These are phyloP conservation scores for Thryonomys swinderianus DNA, from an alignment of 2,113 vertebrate species.

Conservation along the genomic window DNA sequence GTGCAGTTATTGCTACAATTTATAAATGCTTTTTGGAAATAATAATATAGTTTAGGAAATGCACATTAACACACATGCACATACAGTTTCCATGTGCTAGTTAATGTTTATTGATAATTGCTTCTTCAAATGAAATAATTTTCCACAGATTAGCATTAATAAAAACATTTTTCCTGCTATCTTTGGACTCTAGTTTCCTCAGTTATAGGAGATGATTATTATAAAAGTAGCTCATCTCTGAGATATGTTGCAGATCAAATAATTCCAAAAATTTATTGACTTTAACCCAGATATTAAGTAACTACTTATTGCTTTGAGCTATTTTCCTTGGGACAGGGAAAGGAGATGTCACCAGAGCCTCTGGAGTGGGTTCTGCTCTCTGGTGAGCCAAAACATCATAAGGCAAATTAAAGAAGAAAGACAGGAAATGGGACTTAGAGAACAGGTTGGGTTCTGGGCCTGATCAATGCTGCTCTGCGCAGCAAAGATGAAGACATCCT, in stretches of 20 bases:
- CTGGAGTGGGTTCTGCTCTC: no score
- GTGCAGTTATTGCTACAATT: neutral
- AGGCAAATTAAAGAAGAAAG: no score
- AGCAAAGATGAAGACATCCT: no score
- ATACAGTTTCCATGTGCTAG: neutral
- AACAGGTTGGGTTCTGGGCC: no score
- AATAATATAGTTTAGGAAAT: neutral
- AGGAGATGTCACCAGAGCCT: no score
- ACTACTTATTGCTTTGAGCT: neutral
- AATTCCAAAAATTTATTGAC: neutral
- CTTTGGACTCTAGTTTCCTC: neutral
- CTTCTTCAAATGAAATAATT: neutral
- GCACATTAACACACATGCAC: neutral
- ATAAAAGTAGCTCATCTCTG: neutral
- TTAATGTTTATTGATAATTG: neutral
- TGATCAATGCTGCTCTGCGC: no score
- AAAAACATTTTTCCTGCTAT: neutral
- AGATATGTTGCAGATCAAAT: neutral
- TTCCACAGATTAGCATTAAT: neutral
- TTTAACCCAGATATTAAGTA: neutral
- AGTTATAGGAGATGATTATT: neutral
- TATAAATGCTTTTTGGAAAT: neutral
- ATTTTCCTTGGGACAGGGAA: neutral
- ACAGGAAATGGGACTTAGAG: no score
- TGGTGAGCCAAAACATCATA: no score